A percentile compares a stretch with the other conserved stretches of the same genome.
Conservation (phyloP, 1,140 invertebrate species). For the Drosophila fuyamai region DNA sequence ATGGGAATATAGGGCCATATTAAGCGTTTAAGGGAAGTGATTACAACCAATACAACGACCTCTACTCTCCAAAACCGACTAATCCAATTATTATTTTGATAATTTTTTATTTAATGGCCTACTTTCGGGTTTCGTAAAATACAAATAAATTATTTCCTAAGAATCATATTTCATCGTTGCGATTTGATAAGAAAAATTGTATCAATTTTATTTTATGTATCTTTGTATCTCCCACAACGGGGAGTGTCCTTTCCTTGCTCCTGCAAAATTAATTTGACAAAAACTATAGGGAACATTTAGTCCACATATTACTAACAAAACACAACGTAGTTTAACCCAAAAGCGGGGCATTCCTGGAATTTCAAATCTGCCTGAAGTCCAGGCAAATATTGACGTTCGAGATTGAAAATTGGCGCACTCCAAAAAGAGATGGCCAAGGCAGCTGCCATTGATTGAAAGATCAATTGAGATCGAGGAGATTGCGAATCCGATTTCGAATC, state of each 20-base stretch:
- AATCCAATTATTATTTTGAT: too few species aligned
- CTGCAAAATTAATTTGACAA: too few species aligned
- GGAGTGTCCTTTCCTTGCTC: too few species aligned
- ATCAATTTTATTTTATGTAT: too few species aligned
- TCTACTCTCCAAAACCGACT: neutral
- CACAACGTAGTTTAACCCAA: slow-evolving; percentile 1
- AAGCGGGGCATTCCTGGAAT: slow-evolving; percentile 65
- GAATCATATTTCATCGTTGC: too few species aligned
- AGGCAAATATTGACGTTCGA: slow-evolving; percentile 57
- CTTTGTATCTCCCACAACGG: too few species aligned
- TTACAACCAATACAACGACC: neutral
- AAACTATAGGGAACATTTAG: neutral
- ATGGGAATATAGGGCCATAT: slow-evolving; percentile 1
- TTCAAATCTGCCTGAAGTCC: slow-evolving; percentile 14
- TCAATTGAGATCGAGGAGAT: slow-evolving; percentile 57
- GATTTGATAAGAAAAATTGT: too few species aligned
- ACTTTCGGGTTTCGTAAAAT: too few species aligned
- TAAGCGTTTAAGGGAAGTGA: neutral
- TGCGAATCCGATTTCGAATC: slow-evolving; percentile 25
- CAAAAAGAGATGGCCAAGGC: slow-evolving; percentile 18
- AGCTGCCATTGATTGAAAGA: slow-evolving; percentile 72
- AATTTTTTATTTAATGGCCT: neutral
- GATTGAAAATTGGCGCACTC: slow-evolving; percentile 66
- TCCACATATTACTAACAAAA: neutral
- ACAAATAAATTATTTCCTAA: too few species aligned